phyloP scores from a whole-genome alignment of 2,113 vertebrate species.

The Cavia aperea region DNA sequence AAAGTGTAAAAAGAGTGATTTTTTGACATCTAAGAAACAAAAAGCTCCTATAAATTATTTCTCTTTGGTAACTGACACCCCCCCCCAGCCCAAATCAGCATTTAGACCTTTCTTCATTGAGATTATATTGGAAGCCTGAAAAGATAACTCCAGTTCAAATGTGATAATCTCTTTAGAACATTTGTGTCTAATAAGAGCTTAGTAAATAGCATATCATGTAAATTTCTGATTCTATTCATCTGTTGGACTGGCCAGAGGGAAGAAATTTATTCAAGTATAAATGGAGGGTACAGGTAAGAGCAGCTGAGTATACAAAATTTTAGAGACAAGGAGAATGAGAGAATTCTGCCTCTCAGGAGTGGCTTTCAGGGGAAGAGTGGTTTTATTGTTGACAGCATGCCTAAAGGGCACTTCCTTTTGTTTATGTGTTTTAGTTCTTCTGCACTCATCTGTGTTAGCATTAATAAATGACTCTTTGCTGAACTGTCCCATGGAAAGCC shows the following conservation, averaged over 20 bases:
- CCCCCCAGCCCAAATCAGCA: neutral
- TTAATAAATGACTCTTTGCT: constrained; percentile 50
- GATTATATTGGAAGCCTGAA: neutral
- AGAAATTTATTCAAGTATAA: neutral
- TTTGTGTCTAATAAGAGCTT: neutral
- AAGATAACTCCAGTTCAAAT: neutral
- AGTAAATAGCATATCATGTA: neutral
- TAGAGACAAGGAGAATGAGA: neutral
- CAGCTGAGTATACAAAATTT: neutral
- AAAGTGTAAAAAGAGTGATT: neutral
- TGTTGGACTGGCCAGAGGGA: neutral
- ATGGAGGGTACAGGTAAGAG: neutral
- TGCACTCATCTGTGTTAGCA: neutral
- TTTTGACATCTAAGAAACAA: neutral
- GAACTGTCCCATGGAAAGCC: neutral
- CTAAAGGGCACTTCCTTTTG: constrained; percentile 40
- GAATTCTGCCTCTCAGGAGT: neutral
- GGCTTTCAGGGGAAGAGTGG: neutral
- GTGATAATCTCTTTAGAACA: neutral
- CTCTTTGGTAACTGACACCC: neutral
- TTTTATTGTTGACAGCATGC: neutral
- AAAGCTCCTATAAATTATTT: neutral
- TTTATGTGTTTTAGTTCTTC: constrained; percentile 22
- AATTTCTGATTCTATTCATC: neutral
- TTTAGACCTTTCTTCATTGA: neutral